These are phyloP conservation scores for zebrafish (Danio rerio) DNA, from an alignment of 2,113 vertebrate species.

Conservation along the genomic window GRCz12tu NC_133176.1:17388001-17388500, in stretches of 20 bases:
- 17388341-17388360: neutral
- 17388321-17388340: too few relatives aligned
- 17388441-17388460: neutral
- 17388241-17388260: too few relatives aligned
- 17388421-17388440: constrained; percentile 4
- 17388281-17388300: too few relatives aligned
- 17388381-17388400: neutral
- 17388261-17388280: too few relatives aligned
- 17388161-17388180: too few relatives aligned
- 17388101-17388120: constrained; percentile 30
- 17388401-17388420: neutral
- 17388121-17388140: constrained; percentile 8
- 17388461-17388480: neutral
- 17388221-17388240: too few relatives aligned
- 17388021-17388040: neutral
- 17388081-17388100: constrained; percentile 36
- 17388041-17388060: constrained; percentile 14
- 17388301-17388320: too few relatives aligned
- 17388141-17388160: neutral
- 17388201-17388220: too few relatives aligned
- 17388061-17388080: constrained; percentile 18
- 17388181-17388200: too few relatives aligned
- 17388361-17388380: neutral
- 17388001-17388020: constrained; percentile 1
- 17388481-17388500: neutral